Percentiles rank a stretch among this genome's conserved stretches.
Conservation (phyloP, 2,888 invertebrate genomes). For the Drosophila birchii region DNA sequence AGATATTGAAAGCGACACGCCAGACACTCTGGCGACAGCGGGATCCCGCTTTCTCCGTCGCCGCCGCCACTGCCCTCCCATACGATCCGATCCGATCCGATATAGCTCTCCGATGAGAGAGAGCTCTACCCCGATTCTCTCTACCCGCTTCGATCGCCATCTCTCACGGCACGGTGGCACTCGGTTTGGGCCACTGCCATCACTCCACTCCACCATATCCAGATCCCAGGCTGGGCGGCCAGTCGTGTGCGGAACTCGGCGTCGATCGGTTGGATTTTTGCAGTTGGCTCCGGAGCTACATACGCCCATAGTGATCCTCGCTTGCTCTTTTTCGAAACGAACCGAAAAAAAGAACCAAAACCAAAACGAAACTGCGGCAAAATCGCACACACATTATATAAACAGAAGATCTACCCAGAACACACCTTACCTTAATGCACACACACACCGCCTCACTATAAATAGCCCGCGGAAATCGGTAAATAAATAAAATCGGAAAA, state of each 20-base stretch:
- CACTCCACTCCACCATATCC: slow-evolving; percentile 61
- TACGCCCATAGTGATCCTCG: slow-evolving; percentile 14
- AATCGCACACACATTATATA: slow-evolving; percentile 50
- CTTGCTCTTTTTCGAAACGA: slow-evolving; percentile 26
- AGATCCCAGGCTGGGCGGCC: slow-evolving; percentile 51
- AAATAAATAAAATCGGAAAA: slow-evolving; percentile 43
- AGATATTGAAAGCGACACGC: slow-evolving; percentile 82
- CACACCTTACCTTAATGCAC: slow-evolving; percentile 42
- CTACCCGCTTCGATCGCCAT: slow-evolving; percentile 6
- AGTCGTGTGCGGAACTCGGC: slow-evolving; percentile 80
- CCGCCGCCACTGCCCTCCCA: slow-evolving; percentile 36
- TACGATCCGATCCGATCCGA: not conserved
- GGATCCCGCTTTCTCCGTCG: slow-evolving; percentile 30
- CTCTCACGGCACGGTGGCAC: slow-evolving; percentile 23
- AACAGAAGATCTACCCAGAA: slow-evolving; percentile 53
- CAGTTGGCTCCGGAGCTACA: slow-evolving; percentile 8
- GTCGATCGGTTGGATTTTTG: slow-evolving; percentile 70
- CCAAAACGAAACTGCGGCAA: slow-evolving; percentile 23
- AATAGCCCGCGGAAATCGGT: slow-evolving; percentile 51
- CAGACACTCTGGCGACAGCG: slow-evolving; percentile 83
- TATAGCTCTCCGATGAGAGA: slow-evolving; percentile 1
- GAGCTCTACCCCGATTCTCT: slow-evolving; percentile 3
- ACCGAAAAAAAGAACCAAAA: not conserved
- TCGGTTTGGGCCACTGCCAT: slow-evolving; percentile 69
- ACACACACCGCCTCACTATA: slow-evolving; percentile 42